phyloP scores from a whole-genome alignment of 2,888 invertebrate species.

The Lochmaea crataegi region DNA sequence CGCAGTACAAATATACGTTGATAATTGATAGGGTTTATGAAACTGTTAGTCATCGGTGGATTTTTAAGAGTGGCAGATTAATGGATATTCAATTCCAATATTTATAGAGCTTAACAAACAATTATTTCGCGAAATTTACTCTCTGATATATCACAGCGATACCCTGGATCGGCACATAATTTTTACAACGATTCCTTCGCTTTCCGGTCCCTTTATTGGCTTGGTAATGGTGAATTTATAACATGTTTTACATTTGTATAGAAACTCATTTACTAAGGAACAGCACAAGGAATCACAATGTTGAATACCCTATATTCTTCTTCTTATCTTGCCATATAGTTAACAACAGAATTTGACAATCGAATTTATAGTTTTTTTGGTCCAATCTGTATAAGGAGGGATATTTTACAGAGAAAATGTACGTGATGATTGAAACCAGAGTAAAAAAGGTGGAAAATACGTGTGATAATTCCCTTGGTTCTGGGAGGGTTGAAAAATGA shows the following conservation, averaged over 20 bases:
- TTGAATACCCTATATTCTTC: background rate
- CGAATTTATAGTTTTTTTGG: too few species aligned
- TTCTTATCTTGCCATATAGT: background rate
- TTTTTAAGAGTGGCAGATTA: conserved; percentile 34
- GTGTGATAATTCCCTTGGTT: conserved; percentile 15
- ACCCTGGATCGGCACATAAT: conserved; percentile 31
- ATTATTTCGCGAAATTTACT: conserved; percentile 41
- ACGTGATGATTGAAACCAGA: conserved; percentile 7
- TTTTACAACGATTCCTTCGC: conserved; percentile 35
- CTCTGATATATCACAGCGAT: conserved; percentile 38
- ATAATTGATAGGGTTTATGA: conserved; percentile 30
- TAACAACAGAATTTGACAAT: background rate
- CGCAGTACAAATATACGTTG: conserved; percentile 4
- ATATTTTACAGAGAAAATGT: conserved; percentile 1
- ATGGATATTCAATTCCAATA: conserved; percentile 41
- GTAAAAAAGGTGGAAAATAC: conserved; percentile 22
- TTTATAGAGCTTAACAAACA: conserved; percentile 41
- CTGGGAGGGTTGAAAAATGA: conserved; percentile 20
- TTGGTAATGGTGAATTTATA: conserved; percentile 19
- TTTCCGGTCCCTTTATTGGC: conserved; percentile 22
- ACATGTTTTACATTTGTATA: conserved; percentile 21
- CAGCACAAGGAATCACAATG: background rate
- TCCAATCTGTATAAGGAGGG: too few species aligned
- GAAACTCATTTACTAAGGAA: background rate
- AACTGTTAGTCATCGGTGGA: conserved; percentile 22